Evolutionary conservation across 2,888 invertebrate species (phyloP).

Genomic region (Stramonita haemastoma): DNA sequence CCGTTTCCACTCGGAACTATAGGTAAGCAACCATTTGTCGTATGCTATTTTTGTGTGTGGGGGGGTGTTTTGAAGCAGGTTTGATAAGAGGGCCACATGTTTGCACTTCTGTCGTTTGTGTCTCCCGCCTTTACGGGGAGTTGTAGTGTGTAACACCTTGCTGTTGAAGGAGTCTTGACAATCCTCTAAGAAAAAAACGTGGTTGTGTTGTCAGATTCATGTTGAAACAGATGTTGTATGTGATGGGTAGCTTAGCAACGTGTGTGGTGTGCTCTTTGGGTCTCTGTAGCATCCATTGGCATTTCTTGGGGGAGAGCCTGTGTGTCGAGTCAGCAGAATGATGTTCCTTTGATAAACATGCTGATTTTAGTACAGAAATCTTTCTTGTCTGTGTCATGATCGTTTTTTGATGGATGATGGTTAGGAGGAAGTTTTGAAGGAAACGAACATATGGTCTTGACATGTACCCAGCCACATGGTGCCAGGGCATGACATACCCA

Average conservation of each 20-base stretch:
- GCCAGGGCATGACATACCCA: no score
- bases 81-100: slow-evolving; percentile 21
- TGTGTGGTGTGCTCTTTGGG: not conserved
- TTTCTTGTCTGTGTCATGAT: no score
- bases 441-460: no score
- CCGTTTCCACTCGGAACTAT: slow-evolving; percentile 42
- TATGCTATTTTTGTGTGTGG: slow-evolving; percentile 17
- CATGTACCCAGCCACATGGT: no score
- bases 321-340: not conserved
- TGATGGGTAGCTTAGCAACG: not conserved
- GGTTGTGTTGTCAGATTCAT: not conserved
- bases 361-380: no score
- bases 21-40: slow-evolving; percentile 34
- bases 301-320: not conserved
- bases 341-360: no score
- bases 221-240: slow-evolving; percentile 4
- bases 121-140: not conserved
- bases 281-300: not conserved
- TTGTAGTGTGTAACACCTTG: not conserved
- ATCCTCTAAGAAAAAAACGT: no score
- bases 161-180: not conserved
- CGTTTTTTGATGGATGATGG: no score
- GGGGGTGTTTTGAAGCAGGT: not conserved
- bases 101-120: not conserved
- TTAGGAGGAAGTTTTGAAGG: no score